Percentiles rank a stretch among this genome's conserved stretches.
phyloP scores from a whole-genome alignment of 1,140 invertebrate species.

The Procambarus virginalis region DNA sequence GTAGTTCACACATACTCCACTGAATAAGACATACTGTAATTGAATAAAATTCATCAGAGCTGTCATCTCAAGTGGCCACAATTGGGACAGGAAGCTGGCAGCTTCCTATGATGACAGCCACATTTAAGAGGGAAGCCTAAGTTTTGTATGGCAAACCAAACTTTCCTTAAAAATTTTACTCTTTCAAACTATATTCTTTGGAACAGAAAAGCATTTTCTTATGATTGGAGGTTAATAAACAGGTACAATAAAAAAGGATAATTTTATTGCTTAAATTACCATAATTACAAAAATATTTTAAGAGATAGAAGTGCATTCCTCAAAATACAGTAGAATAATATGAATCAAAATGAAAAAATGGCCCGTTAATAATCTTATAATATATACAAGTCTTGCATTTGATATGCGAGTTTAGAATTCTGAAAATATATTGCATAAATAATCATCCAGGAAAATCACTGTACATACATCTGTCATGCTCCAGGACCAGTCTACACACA shows the following conservation, averaged over 20 bases:
- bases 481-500: neutral
- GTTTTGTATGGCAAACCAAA: too few relatives aligned
- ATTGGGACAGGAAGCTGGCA: too few relatives aligned
- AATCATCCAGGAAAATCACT: neutral
- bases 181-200: too few relatives aligned
- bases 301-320: neutral
- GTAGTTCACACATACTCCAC: too few relatives aligned
- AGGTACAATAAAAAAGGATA: neutral
- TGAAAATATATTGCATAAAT: slow-evolving; percentile 10
- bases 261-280: slow-evolving; percentile 11
- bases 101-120: too few relatives aligned
- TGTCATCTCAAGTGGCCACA: too few relatives aligned
- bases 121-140: too few relatives aligned
- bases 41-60: too few relatives aligned
- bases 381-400: neutral
- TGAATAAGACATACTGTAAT: too few relatives aligned
- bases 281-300: slow-evolving; percentile 18
- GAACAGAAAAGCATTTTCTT: neutral
- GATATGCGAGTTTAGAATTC: neutral
- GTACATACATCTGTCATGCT: neutral
- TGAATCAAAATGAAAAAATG: neutral
- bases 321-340: neutral
- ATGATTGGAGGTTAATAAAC: neutral
- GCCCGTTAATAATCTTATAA: neutral
- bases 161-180: too few relatives aligned